Percentiles rank a stretch among this genome's conserved stretches.
Conservation (phyloP, 2,113 vertebrate genomes). For the Platichthys stellatus region DNA sequence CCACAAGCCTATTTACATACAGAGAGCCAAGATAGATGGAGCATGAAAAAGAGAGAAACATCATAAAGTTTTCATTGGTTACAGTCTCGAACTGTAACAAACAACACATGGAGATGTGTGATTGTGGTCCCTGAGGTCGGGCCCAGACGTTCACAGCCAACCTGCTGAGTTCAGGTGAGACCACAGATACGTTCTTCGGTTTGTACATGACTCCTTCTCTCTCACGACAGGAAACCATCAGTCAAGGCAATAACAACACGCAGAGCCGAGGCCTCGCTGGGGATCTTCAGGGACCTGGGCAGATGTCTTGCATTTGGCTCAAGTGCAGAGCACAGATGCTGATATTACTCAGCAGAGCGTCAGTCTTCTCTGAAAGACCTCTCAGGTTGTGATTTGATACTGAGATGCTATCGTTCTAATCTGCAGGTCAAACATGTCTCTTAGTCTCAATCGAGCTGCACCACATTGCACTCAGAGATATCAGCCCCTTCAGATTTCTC, state of each 20-base stretch:
- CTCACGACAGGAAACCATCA: conserved; percentile 78
- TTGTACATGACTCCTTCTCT: conserved; percentile 4
- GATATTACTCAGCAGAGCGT: background rate
- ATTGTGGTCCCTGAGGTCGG: conserved; percentile 73
- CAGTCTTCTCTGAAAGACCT: background rate
- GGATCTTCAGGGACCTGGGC: background rate
- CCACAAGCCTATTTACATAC: background rate
- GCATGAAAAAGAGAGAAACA: background rate
- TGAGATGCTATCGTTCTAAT: no score
- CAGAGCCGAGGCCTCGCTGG: background rate
- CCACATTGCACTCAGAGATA: no score
- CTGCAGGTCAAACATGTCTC: no score
- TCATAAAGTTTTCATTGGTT: background rate
- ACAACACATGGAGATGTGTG: conserved; percentile 19
- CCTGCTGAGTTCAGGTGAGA: conserved; percentile 74
- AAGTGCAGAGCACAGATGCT: background rate
- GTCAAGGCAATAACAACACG: conserved; percentile 60
- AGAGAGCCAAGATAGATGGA: background rate
- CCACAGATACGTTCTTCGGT: conserved; percentile 52
- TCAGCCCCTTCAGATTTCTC: no score
- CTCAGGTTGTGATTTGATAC: no score
- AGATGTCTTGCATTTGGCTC: background rate
- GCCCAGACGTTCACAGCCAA: conserved; percentile 41
- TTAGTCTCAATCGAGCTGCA: no score
- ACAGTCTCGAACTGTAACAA: background rate